Percentiles rank a stretch among this genome's conserved stretches.
These are phyloP conservation scores for Hydra vulgaris DNA, from an alignment of 30 jellyfish, hydroid and myxozoan species.

Conservation along the genomic window DNA sequence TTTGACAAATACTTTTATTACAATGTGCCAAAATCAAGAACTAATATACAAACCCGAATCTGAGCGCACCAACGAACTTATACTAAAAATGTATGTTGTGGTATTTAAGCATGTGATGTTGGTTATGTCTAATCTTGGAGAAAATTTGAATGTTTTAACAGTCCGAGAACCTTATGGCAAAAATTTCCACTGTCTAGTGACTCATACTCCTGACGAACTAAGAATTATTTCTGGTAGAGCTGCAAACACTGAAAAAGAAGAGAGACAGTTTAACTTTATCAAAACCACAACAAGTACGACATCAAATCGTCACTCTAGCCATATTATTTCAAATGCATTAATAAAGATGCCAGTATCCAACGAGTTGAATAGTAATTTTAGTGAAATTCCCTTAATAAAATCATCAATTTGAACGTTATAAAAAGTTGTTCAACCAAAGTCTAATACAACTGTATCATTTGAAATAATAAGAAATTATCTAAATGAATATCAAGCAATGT, in stretches of 20 bases:
- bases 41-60: not conserved
- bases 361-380: not conserved
- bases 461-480: not conserved
- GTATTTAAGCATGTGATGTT: not conserved
- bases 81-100: not conserved
- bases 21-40: conserved; percentile 7
- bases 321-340: conserved; percentile 1
- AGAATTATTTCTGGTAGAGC: conserved; percentile 9
- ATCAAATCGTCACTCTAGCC: not conserved
- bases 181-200: not conserved
- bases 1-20: not conserved
- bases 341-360: not conserved
- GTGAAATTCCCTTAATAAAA: not conserved
- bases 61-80: not conserved
- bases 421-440: not conserved
- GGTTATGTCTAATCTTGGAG: not conserved
- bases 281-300: not conserved
- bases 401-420: not conserved
- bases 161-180: not conserved
- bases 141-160: not conserved
- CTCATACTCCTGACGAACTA: conserved; percentile 1
- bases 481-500: not conserved
- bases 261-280: not conserved
- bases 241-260: not conserved
- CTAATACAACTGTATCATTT: not conserved